Evolutionary conservation across 30 jellyfish, hydroid and myxozoan genomes (phyloP).

Genomic region (Aurelia sp.): DNA sequence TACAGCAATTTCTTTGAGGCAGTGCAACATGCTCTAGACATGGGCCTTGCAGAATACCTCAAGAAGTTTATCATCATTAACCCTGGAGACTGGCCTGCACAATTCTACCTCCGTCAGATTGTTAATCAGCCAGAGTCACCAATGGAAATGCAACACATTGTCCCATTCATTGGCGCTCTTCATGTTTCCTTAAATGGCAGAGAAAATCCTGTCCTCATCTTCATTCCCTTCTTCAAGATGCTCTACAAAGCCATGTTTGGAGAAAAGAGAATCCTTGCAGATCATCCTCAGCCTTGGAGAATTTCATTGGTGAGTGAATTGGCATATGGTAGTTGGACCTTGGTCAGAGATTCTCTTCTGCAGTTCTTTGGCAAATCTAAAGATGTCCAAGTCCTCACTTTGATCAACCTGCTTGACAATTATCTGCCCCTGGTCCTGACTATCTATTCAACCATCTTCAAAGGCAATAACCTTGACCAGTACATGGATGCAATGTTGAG

Average conservation of each 20-base stretch:
- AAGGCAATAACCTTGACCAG: neutral
- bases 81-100: conserved; percentile 65
- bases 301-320: neutral
- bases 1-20: neutral
- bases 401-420: conserved; percentile 13
- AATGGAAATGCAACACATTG: too few relatives aligned
- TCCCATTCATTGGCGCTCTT: neutral
- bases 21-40: neutral
- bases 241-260: conserved; percentile 1
- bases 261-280: neutral
- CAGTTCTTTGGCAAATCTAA: neutral
- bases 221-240: neutral
- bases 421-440: conserved; percentile 30
- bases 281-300: conserved; percentile 24
- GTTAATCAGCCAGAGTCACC: neutral
- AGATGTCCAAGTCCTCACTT: neutral
- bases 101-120: neutral
- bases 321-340: conserved; percentile 20
- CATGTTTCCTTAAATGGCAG: conserved; percentile 36
- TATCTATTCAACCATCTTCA: neutral
- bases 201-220: conserved; percentile 7
- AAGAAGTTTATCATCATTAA: neutral
- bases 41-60: neutral
- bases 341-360: neutral
- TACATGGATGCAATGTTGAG: neutral